These are phyloP conservation scores for Cuniculus paca DNA, from an alignment of 2,797 vertebrate species.

Conservation along the genomic window DNA sequence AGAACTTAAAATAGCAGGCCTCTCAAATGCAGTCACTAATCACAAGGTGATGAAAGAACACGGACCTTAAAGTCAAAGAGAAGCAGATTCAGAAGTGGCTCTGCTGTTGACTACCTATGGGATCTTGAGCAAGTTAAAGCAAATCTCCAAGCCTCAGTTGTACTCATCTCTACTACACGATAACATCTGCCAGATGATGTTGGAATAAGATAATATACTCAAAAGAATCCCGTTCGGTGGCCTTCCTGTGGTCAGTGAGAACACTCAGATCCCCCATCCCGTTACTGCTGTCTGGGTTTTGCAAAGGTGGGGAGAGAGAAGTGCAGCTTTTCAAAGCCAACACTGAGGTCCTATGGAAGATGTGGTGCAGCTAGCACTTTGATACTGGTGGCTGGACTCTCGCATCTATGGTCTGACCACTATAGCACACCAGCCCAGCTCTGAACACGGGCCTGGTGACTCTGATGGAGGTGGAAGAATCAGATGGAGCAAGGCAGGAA, in stretches of 20 bases:
- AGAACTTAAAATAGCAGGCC: neutral
- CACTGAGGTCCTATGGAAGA: neutral
- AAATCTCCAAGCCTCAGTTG: neutral
- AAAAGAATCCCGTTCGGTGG: rapidly evolving
- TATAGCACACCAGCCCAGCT: neutral
- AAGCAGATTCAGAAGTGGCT: neutral
- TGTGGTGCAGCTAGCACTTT: neutral
- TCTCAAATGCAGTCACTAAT: neutral
- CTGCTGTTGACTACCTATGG: neutral
- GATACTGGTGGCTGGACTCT: neutral
- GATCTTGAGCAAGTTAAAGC: neutral
- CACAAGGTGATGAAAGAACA: neutral
- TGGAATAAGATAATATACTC: neutral
- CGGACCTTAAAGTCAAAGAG: neutral
- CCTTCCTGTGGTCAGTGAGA: rapidly evolving
- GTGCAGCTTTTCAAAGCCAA: neutral
- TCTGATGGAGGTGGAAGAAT: neutral
- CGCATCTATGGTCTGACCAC: rapidly evolving
- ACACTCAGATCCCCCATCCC: neutral
- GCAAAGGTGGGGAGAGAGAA: neutral
- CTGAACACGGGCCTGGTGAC: neutral
- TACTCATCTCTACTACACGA: neutral
- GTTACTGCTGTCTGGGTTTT: no score
- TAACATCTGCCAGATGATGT: neutral
- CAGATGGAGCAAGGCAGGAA: neutral